Conservation (phyloP, 1,140 invertebrate genomes). For the Amyelois transitella region DNA sequence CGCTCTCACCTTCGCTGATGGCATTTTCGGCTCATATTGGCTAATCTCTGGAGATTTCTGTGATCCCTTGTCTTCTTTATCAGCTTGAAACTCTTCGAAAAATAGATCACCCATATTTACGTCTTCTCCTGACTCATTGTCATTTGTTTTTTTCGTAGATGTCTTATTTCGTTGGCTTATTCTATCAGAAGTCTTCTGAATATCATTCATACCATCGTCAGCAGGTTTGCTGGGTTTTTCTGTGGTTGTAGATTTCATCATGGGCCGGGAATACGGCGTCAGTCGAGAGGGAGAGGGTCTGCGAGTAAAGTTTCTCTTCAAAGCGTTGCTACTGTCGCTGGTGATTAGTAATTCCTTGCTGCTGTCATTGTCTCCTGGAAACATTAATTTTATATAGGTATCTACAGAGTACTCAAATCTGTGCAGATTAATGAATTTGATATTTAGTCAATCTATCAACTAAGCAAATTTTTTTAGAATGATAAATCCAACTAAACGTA, state of each 20-base stretch:
- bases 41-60: not conserved
- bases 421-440: too few species aligned
- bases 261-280: conserved; percentile 40
- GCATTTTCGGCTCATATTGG: not conserved
- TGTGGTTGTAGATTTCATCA: conserved; percentile 16
- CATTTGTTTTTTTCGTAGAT: not conserved
- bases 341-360: conserved; percentile 60
- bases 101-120: conserved; percentile 22
- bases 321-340: conserved; percentile 51
- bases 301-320: conserved; percentile 51
- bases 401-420: not conserved
- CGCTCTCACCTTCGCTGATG: not conserved
- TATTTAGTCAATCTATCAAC: too few species aligned
- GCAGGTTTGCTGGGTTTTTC: conserved; percentile 11
- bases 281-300: conserved; percentile 49
- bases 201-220: not conserved
- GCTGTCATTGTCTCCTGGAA: conserved; percentile 40
- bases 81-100: conserved; percentile 23
- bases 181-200: not conserved
- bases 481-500: too few species aligned
- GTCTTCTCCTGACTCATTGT: conserved; percentile 19
- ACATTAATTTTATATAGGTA: conserved; percentile 5
- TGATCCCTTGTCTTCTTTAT: conserved; percentile 12
- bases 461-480: too few species aligned
- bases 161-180: not conserved